Conservation (phyloP, 2,888 invertebrate species). For the Caenorhabditis sp. region DNA sequence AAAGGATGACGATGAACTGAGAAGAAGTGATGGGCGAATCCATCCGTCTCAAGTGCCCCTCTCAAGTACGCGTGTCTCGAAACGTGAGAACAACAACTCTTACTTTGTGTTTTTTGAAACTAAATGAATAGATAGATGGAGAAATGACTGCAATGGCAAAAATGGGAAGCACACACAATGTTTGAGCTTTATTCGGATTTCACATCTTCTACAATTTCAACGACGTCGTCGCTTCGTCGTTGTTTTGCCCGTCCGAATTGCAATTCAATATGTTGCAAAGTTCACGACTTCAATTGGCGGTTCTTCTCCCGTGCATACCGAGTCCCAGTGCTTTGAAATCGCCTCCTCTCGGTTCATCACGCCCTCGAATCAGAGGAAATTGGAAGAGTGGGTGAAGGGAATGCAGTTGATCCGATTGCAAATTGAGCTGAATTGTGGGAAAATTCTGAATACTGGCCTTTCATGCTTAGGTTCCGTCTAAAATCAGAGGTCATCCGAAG, state of each 20-base stretch:
- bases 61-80: slow-evolving; percentile 25
- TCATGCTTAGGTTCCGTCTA: too few relatives aligned
- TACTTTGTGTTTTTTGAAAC: slow-evolving; percentile 18
- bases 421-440: too few relatives aligned
- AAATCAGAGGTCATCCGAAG: too few relatives aligned
- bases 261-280: slow-evolving; percentile 32
- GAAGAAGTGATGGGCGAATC: slow-evolving; percentile 1
- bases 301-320: slow-evolving; percentile 2
- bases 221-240: slow-evolving; percentile 7
- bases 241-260: slow-evolving; percentile 2
- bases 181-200: slow-evolving; percentile 53
- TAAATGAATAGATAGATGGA: background rate
- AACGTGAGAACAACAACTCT: slow-evolving; percentile 31
- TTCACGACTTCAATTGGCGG: background rate
- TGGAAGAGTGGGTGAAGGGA: too few relatives aligned
- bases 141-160: background rate
- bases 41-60: slow-evolving; percentile 25
- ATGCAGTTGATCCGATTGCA: too few relatives aligned
- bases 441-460: too few relatives aligned
- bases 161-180: slow-evolving; percentile 11
- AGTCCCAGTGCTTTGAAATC: slow-evolving; percentile 28
- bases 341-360: slow-evolving; percentile 38
- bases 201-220: slow-evolving; percentile 53
- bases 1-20: slow-evolving; percentile 4
- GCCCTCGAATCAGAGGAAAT: too few relatives aligned